phyloP scores from a whole-genome alignment of 2,113 vertebrate species.

The Serinus canaria region DNA sequence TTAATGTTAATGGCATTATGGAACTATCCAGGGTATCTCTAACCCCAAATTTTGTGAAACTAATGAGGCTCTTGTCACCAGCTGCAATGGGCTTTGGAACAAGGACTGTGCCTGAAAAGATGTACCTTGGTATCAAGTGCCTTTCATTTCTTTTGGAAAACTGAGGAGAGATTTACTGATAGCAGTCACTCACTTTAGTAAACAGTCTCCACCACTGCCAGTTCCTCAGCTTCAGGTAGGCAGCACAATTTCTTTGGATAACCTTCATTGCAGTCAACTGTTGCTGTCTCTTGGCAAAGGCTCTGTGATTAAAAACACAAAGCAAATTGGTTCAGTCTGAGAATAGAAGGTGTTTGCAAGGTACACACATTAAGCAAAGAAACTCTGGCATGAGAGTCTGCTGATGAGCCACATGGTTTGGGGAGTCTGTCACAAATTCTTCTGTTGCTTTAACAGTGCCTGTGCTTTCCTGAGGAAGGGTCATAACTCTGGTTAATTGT shows the following conservation, averaged over 20 bases:
- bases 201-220: constrained; percentile 99
- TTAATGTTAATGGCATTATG: neutral
- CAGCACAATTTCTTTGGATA: constrained; percentile 93
- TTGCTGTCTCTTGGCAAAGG: constrained; percentile 90
- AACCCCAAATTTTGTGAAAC: neutral
- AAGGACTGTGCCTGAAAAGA: neutral
- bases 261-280: constrained; percentile 95
- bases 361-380: neutral
- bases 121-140: neutral
- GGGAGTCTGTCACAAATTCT: neutral
- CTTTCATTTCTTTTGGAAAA: neutral
- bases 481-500: neutral
- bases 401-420: neutral
- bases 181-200: constrained; percentile 82
- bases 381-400: neutral
- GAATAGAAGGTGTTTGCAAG: neutral
- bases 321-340: neutral
- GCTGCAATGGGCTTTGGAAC: neutral
- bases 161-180: neutral
- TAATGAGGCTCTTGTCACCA: neutral
- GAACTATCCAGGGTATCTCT: neutral
- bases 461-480: neutral
- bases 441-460: neutral
- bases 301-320: constrained; percentile 69
- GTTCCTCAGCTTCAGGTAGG: constrained; percentile 92